These are phyloP conservation scores for Potamarius usumacintae DNA, from an alignment of 2,113 vertebrate genomes.

Conservation along the genomic window DNA sequence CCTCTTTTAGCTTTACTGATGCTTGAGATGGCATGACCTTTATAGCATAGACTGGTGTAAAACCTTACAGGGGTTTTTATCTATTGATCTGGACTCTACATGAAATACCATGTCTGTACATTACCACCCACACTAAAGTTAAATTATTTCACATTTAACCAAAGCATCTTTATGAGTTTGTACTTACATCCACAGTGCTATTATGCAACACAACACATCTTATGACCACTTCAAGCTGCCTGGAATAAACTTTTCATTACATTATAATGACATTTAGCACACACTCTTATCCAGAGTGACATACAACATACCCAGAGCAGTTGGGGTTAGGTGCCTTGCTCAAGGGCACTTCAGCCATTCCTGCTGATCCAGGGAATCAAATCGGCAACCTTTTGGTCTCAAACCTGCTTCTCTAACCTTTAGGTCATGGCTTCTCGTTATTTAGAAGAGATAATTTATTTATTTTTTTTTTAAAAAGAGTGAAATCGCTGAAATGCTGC, in stretches of 20 bases:
- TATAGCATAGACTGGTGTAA: background rate
- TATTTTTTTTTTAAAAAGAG: too few species aligned
- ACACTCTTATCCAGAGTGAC: too few species aligned
- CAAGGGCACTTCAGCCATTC: too few species aligned
- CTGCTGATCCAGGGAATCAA: too few species aligned
- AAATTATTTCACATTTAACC: background rate
- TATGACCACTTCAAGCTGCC: background rate
- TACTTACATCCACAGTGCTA: background rate
- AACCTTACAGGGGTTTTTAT: background rate
- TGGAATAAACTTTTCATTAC: background rate
- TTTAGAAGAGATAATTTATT: background rate
- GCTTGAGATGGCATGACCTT: slow-evolving; percentile 3
- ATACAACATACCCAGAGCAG: too few species aligned
- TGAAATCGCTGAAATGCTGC: background rate
- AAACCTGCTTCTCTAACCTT: too few species aligned
- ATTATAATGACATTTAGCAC: too few species aligned
- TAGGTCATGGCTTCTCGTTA: background rate
- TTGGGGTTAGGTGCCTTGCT: too few species aligned
- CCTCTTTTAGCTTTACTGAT: background rate
- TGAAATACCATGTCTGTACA: slow-evolving; percentile 1
- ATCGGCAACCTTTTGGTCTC: too few species aligned
- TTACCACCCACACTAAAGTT: background rate
- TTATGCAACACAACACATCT: background rate
- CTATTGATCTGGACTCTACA: slow-evolving; percentile 1
- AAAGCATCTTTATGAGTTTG: background rate